Base-by-base conservation (phyloP, 2,113 vertebrate genomes). In the Ariopsis seemanni region DNA sequence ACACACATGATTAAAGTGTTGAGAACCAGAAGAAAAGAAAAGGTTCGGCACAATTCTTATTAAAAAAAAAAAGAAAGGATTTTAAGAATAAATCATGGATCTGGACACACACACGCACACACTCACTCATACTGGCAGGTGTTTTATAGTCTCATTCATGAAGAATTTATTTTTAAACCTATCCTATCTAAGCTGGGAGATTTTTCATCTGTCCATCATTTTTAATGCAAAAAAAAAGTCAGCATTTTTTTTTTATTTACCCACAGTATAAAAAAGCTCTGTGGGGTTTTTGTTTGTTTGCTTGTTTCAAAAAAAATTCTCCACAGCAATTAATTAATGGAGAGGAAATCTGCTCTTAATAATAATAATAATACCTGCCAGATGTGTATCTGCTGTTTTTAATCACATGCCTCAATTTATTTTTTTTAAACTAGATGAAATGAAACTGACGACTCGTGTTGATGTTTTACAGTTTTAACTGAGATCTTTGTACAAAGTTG, bases 81-180 rank as follows among this genome's bases (percentile, higher is more conserved):
- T n/a, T 67, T 67, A 42, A 8, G 42, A 72, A 72, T 8, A 62
- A 62, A 25, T 62, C 60, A 62, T 62, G 62, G 22, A 63, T 25
- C 22, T 63, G 20, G 9, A 91, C 85, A 87, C 90, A 58, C 12
- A 42, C 30, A 15, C 62, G 62, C 62, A 79, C 58, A 86, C 80
- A 82, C 79, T 48, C 30, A 82, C 17, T 58, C 80, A 86, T 9
- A 69, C 53, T 69, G 17, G 22, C 85, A 78, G 58, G 9, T 78
- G 50, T 67, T 84, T 89, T 84, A 57, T 84, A 79, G 78, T 78
- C 82, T 62, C 30, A 69, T 69, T 84, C 58, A 85, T 58, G 65
- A 84, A 74, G 55, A 57, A 57, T 84, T 55, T 48, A 84, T 80
- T 62, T 63, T 34, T 0, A 77, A 63, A 63, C 22, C 27, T 58